These are phyloP conservation scores for Eucidaris tribuloides DNA, from an alignment of 35 echinoderm and acorn worm species.

Conservation along the genomic window DNA sequence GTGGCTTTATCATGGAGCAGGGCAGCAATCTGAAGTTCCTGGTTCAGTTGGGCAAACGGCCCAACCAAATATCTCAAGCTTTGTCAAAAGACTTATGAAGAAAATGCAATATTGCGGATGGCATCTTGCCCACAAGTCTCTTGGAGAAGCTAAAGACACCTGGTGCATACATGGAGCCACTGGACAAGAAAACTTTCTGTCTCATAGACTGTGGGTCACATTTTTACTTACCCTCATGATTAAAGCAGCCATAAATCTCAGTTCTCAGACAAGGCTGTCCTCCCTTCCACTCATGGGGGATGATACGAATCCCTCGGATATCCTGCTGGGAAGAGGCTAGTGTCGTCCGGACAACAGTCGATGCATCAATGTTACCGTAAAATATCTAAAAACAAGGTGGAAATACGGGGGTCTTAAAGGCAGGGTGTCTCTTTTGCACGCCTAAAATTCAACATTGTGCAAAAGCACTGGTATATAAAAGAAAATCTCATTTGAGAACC, in stretches of 20 bases:
- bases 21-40: too few relatives aligned
- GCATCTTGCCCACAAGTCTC: too few relatives aligned
- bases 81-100: too few relatives aligned
- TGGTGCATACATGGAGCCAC: too few relatives aligned
- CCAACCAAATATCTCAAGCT: too few relatives aligned
- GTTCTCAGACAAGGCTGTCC: conserved; percentile 25
- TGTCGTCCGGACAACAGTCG: conserved; percentile 41
- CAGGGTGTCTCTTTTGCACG: too few relatives aligned
- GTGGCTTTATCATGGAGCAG: too few relatives aligned
- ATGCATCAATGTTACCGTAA: conserved; percentile 73
- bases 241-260: conserved; percentile 83
- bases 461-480: too few relatives aligned
- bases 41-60: too few relatives aligned
- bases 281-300: conserved; percentile 65
- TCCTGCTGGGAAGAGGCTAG: conserved; percentile 15
- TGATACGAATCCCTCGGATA: conserved; percentile 45
- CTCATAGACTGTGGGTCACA: not conserved
- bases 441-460: too few relatives aligned
- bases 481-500: not conserved
- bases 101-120: too few relatives aligned
- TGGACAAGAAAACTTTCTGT: not conserved
- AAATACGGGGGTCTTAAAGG: not conserved
- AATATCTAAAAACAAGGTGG: conserved; percentile 47
- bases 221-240: conserved; percentile 34
- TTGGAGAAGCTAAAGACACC: too few relatives aligned